Conservation (phyloP, 2,113 vertebrate species). For the Nycticebus coucang region DNA sequence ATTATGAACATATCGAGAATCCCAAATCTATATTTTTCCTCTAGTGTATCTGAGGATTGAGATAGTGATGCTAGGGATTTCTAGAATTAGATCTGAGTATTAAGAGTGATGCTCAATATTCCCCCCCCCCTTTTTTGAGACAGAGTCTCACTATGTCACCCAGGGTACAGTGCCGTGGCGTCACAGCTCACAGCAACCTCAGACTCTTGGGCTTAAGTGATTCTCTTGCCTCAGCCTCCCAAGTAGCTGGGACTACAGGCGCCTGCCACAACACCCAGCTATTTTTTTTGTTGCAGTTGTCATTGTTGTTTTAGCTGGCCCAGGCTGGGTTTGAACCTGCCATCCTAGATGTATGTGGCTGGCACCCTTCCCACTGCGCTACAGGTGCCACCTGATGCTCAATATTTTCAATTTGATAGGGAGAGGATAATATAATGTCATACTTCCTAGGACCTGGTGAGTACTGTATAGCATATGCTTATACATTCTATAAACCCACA, state of each 20-base stretch:
- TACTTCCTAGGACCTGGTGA: background rate
- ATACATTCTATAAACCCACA: background rate
- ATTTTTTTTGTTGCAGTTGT: too few species aligned
- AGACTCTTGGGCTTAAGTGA: too few species aligned
- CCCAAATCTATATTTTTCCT: background rate
- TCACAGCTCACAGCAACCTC: too few species aligned
- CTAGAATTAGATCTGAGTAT: conserved; percentile 16
- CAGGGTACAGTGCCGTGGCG: too few species aligned
- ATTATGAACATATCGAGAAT: background rate
- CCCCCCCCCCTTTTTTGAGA: background rate
- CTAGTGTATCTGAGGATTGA: background rate
- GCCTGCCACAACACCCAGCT: too few species aligned
- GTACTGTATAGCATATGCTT: background rate
- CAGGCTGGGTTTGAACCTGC: too few species aligned
- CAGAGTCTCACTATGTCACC: too few species aligned
- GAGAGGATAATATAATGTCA: background rate
- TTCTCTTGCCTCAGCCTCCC: too few species aligned
- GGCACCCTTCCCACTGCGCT: too few species aligned
- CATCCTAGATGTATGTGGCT: too few species aligned
- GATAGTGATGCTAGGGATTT: background rate
- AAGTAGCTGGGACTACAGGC: too few species aligned
- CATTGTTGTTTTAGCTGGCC: too few species aligned
- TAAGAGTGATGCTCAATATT: background rate
- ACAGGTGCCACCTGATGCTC: background rate
- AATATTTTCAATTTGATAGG: background rate